phyloP scores from a whole-genome alignment of 2,113 vertebrate species.

The Puffinus mauretanicus region DNA sequence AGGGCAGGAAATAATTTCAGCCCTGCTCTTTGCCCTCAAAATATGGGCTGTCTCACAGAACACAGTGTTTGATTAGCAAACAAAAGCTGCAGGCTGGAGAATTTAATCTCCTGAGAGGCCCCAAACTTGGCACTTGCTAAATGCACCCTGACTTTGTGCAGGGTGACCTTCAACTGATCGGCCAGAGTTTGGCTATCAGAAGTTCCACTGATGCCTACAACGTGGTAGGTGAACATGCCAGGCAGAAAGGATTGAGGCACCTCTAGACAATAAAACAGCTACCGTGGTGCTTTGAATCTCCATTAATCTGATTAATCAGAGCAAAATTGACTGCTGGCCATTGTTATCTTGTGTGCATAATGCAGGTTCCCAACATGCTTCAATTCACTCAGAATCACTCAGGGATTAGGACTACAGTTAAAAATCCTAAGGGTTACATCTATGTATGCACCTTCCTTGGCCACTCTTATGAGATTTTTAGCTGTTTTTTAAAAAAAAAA shows the following conservation, averaged over 20 bases:
- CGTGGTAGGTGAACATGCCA: rapidly evolving
- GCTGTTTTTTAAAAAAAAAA: not conserved
- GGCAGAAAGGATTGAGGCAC: not conserved
- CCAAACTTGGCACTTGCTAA: not conserved
- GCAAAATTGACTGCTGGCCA: not conserved
- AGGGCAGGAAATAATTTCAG: not conserved
- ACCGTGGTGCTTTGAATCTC: not conserved
- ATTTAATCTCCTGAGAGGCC: not conserved
- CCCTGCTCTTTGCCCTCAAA: not conserved
- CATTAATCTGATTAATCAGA: not conserved
- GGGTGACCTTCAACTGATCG: not conserved
- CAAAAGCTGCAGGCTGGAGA: not conserved
- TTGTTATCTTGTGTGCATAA: not conserved
- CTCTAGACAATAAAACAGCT: not conserved
- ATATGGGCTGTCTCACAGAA: not conserved
- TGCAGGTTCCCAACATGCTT: rapidly evolving
- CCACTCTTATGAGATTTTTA: not conserved
- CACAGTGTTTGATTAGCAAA: not conserved
- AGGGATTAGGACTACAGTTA: not conserved
- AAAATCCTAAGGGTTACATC: not conserved
- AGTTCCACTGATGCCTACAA: not conserved
- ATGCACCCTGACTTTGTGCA: not conserved
- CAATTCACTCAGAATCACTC: not conserved
- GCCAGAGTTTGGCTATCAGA: not conserved
- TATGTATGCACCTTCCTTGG: not conserved